These are phyloP conservation scores for Brachionus asplanchnoidis DNA, from an alignment of 1,140 invertebrate genomes.

Conservation along the genomic window DNA sequence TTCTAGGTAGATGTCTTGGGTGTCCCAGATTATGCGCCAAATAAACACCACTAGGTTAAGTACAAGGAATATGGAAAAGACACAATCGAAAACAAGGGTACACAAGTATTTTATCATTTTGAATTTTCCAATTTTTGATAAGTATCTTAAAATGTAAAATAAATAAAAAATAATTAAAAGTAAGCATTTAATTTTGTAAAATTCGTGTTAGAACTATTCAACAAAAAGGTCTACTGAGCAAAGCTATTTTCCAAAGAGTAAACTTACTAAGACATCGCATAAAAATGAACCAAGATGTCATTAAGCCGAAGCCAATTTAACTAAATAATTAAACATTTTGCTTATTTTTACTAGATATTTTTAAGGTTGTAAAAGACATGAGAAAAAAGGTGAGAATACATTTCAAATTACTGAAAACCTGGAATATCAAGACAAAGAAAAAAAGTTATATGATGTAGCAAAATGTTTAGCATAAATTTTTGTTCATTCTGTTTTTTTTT, in stretches of 20 bases:
- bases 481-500: background rate
- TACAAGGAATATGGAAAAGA: conserved; percentile 17
- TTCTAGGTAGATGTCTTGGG: background rate
- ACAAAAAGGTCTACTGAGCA: too few species aligned
- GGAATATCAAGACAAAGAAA: background rate
- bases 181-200: too few species aligned
- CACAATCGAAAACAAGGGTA: background rate
- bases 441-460: background rate
- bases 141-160: background rate
- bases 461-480: background rate
- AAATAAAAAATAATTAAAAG: background rate
- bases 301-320: background rate
- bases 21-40: conserved; percentile 41
- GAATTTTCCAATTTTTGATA: background rate
- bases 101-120: background rate
- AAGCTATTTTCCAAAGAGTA: too few species aligned
- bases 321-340: background rate
- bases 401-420: background rate
- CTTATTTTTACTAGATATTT: background rate
- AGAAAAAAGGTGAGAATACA: background rate
- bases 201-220: too few species aligned
- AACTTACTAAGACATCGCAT: too few species aligned
- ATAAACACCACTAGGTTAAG: conserved; percentile 27
- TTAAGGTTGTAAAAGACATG: background rate
- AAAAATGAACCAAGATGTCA: background rate